These are phyloP conservation scores for Hesperophylax magnus DNA, from an alignment of 1,140 invertebrate species.

Conservation along the genomic window DNA sequence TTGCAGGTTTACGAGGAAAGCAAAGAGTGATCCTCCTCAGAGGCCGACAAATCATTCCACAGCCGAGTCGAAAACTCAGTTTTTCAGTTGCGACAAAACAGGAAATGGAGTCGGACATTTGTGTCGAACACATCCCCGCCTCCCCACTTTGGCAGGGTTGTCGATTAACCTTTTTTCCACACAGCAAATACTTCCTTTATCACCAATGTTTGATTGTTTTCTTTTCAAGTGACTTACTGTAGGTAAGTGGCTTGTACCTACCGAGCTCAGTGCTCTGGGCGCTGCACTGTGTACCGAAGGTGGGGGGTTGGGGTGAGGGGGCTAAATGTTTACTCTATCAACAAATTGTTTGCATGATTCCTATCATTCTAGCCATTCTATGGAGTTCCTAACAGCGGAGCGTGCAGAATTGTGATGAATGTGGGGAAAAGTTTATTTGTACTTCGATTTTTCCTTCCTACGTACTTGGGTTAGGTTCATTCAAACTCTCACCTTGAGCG, in stretches of 20 bases:
- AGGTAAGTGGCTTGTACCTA: constrained; percentile 47
- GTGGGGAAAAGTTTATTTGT: too few species aligned
- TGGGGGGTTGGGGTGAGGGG: neutral
- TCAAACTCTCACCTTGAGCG: too few species aligned
- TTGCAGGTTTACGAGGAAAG: too few species aligned
- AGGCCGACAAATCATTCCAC: too few species aligned
- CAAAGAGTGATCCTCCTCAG: too few species aligned
- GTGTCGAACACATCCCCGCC: neutral
- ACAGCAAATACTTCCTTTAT: constrained; percentile 44
- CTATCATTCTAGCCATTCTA: constrained; percentile 35
- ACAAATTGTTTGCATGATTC: constrained; percentile 56
- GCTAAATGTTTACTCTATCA: constrained; percentile 52
- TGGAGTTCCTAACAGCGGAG: too few species aligned
- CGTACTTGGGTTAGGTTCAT: too few species aligned
- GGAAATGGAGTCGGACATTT: neutral
- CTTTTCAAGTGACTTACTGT: constrained; percentile 53
- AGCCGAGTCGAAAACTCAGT: too few species aligned
- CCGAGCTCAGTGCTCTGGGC: neutral
- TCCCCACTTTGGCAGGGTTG: neutral
- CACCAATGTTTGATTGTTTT: constrained; percentile 50
- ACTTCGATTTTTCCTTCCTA: too few species aligned
- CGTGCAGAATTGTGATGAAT: too few species aligned
- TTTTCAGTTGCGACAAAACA: too few species aligned
- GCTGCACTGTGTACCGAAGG: neutral
- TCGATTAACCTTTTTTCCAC: constrained; percentile 32